Conservation (phyloP, 2,113 vertebrate genomes). For the Nyctereutes procyonoides region DNA sequence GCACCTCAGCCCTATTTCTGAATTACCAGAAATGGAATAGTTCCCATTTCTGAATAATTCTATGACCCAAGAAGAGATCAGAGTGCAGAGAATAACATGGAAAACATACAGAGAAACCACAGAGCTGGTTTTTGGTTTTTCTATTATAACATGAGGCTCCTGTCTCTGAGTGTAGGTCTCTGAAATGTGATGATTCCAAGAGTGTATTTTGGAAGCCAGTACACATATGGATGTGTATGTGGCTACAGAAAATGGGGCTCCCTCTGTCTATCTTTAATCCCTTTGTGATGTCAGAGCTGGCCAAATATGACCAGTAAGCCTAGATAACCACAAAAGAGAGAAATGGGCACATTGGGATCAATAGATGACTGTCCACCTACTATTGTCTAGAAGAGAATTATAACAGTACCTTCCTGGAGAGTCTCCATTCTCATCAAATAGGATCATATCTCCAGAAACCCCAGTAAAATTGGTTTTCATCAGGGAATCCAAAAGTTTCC, state of each 20-base stretch:
- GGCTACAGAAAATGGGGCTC: neutral
- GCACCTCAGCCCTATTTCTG: neutral
- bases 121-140: neutral
- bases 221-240: neutral
- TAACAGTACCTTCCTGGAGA: conserved; percentile 95
- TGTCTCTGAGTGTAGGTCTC: neutral
- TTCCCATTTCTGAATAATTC: conserved; percentile 14
- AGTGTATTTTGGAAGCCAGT: neutral
- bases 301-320: neutral
- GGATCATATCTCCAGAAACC: conserved; percentile 96
- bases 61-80: neutral
- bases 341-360: neutral
- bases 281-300: neutral
- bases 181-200: conserved; percentile 13
- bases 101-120: neutral
- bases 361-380: neutral
- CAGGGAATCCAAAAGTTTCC: conserved; percentile 95
- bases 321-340: neutral
- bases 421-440: conserved; percentile 98
- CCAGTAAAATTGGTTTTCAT: conserved; percentile 99
- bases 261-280: neutral
- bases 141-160: neutral
- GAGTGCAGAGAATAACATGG: neutral
- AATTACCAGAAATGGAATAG: neutral
- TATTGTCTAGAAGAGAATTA: neutral